Base-by-base conservation (phyloP, 2,113 vertebrate genomes). In the Morphnarchus princeps region DNA sequence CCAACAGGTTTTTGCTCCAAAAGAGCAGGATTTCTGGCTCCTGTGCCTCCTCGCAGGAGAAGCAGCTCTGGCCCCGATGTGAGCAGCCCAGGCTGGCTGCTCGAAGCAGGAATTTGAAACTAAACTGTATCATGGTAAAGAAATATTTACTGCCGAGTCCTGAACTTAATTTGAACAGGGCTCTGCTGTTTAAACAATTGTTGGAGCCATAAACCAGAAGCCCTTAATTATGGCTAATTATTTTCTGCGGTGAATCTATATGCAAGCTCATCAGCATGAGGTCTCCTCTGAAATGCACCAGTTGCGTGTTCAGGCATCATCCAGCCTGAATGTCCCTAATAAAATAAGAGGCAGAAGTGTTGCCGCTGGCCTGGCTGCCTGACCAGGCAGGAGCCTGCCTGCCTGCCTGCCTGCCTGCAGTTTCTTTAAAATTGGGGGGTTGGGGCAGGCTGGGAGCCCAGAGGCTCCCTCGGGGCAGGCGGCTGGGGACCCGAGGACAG, bases 151-250 rank as follows among this genome's bases (percentile, higher is more conserved):
- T 86, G 89, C 16, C 7, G 11, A 95, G 84, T 76, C 81, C 71
- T 82, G 89, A 97, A 91, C 94, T 94, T 92, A 93, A 94, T 97
- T 94, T 96, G 92, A 90, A 8, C 50, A 57, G 77, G 57, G 50
- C 74, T 95, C 93, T 92, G 88, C 92, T 94, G 73, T 82, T 96
- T 89, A 96, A 97, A 97, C 90, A 95, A 94, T 95, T 81, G 77
- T 47, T 92, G 89, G 94, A 96, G 87, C 93, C 93, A 95, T 74
- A 84, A 97, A 94, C 96, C 96, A 95, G 95, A 97, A 97, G 72
- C 90, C 96, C 92, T 94, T 96, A 97, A 97, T 96, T 97, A 95
- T 15, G 79, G 81, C 74, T 97, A 79, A 97, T 97, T 96, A 94
- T 96, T 97, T 97, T 95, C 81, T 95, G 89, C 6, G 8, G 13